Percentiles rank a stretch among this genome's conserved stretches.
Evolutionary conservation across 2,888 invertebrate species (phyloP).

Genomic region (Siphlonurus alternatus): DNA sequence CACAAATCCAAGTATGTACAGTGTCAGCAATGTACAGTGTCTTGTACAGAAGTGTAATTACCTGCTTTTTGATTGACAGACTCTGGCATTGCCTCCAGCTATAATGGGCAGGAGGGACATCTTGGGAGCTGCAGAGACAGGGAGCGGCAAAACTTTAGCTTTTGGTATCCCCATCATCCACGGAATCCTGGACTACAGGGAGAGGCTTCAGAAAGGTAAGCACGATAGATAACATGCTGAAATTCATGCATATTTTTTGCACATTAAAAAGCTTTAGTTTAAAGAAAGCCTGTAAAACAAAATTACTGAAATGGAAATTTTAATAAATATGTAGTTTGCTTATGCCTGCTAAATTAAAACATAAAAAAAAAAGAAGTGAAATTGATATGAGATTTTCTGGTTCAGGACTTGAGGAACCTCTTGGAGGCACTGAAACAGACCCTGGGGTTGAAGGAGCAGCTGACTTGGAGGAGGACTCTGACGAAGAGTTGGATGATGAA

Average conservation of each 20-base stretch:
- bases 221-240: conserved; percentile 26
- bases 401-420: conserved; percentile 6
- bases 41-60: background rate
- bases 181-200: conserved; percentile 59
- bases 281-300: too few species aligned
- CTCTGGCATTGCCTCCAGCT: conserved; percentile 60
- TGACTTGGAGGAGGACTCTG: conserved; percentile 28
- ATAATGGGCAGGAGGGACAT: conserved; percentile 80
- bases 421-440: conserved; percentile 6
- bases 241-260: conserved; percentile 12
- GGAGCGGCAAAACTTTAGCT: conserved; percentile 95
- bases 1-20: conserved; percentile 58
- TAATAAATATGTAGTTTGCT: too few species aligned
- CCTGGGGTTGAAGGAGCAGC: conserved; percentile 19
- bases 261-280: too few species aligned
- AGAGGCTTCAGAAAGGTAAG: conserved; percentile 22
- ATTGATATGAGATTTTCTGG: too few species aligned
- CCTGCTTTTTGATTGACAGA: conserved; percentile 18
- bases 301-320: too few species aligned
- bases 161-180: conserved; percentile 88
- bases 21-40: background rate
- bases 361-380: too few species aligned
- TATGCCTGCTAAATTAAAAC: too few species aligned
- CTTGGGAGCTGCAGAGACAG: conserved; percentile 97
- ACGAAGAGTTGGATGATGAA: conserved; percentile 24